These are phyloP conservation scores for Poecilia gillii DNA, from an alignment of 2,797 vertebrate genomes.

Conservation along the genomic window DNA sequence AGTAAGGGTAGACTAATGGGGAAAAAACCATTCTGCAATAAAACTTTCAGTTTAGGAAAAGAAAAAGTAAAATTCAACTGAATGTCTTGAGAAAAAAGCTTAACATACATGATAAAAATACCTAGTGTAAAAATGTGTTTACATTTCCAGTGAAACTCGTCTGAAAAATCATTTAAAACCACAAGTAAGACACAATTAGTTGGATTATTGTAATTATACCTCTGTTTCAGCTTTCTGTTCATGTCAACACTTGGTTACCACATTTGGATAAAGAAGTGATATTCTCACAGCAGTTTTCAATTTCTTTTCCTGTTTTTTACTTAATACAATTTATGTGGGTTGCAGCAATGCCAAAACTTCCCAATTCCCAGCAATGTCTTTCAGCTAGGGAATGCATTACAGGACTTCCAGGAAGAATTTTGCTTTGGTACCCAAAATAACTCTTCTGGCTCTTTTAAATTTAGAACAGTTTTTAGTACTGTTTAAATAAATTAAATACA, in stretches of 20 bases:
- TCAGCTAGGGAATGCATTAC: slow-evolving; percentile 13
- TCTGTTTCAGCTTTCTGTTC: slow-evolving; percentile 9
- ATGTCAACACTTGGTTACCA: slow-evolving; percentile 35
- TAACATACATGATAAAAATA: not conserved
- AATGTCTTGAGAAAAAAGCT: not conserved
- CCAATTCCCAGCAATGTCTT: slow-evolving; percentile 9
- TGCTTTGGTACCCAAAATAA: slow-evolving; percentile 28
- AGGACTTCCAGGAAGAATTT: slow-evolving; percentile 12
- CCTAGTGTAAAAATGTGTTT: not conserved
- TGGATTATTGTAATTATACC: not conserved
- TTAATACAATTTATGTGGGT: not conserved
- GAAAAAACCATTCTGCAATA: not conserved
- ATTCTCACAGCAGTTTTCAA: slow-evolving; percentile 4
- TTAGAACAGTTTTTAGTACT: slow-evolving; percentile 1
- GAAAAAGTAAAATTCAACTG: not conserved
- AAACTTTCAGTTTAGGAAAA: not conserved
- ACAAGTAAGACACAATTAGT: not conserved
- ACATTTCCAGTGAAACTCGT: not conserved
- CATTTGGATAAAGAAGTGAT: slow-evolving; percentile 3
- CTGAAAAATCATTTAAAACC: not conserved
- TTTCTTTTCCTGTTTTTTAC: slow-evolving; percentile 7
- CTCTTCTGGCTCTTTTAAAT: slow-evolving; percentile 15
- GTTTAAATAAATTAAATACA: not conserved
- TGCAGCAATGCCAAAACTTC: slow-evolving; percentile 4
- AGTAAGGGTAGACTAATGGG: slow-evolving; percentile 21